Evolutionary conservation across 2,113 vertebrate species (phyloP).

Genomic region (Eclectus roratus): DNA sequence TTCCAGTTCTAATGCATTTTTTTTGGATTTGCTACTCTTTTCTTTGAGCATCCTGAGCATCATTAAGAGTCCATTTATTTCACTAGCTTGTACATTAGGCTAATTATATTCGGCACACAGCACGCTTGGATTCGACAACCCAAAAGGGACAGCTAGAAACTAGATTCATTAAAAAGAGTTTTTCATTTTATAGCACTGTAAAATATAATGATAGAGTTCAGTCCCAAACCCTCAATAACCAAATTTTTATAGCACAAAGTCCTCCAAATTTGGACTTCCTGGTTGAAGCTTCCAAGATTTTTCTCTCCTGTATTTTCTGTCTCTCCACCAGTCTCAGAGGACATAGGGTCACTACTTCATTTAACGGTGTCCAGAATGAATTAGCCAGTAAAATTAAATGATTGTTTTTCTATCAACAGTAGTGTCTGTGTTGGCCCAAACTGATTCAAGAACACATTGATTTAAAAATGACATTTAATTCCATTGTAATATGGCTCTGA

Average conservation of each 20-base stretch:
- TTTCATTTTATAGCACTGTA: constrained; percentile 45
- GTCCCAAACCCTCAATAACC: constrained; percentile 43
- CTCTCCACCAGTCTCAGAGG: neutral
- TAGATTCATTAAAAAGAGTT: neutral
- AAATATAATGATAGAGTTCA: constrained; percentile 41
- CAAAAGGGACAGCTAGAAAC: constrained; percentile 33
- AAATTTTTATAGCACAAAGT: constrained; percentile 9
- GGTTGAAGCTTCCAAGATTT: neutral
- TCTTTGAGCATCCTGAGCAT: neutral
- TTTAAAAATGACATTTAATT: constrained; percentile 36
- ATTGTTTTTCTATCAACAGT: neutral
- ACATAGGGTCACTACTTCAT: neutral
- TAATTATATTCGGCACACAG: constrained; percentile 43
- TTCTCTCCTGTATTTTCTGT: neutral
- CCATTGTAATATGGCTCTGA: neutral
- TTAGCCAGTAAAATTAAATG: constrained; percentile 1
- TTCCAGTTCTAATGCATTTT: neutral
- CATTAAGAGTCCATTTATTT: constrained; percentile 23
- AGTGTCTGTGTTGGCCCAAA: neutral
- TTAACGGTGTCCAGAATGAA: neutral
- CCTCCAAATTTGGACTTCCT: constrained; percentile 11
- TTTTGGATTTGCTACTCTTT: neutral
- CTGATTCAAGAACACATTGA: neutral
- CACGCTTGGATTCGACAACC: neutral
- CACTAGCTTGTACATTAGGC: constrained; percentile 3